These are phyloP conservation scores for Monarcha castaneiventris DNA, from an alignment of 2,113 vertebrate genomes.

Conservation along the genomic window DNA sequence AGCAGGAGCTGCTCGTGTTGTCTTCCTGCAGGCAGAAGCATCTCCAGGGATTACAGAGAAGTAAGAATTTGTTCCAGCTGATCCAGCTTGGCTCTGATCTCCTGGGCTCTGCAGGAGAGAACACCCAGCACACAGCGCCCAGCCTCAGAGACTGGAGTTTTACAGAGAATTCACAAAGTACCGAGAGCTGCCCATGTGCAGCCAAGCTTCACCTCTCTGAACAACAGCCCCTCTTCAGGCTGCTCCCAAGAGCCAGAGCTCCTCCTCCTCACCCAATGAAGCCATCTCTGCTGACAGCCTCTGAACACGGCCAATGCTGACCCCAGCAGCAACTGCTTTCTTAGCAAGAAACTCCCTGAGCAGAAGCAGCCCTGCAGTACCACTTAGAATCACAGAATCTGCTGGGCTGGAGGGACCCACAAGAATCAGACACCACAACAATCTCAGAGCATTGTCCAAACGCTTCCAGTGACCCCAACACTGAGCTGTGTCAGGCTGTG, in stretches of 20 bases:
- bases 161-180: background rate
- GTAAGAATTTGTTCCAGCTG: background rate
- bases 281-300: background rate
- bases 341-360: background rate
- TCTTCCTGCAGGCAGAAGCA: background rate
- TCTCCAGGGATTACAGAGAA: background rate
- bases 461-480: no score
- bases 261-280: background rate
- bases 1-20: background rate
- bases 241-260: background rate
- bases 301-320: accelerated
- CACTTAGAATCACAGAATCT: background rate
- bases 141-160: background rate
- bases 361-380: background rate
- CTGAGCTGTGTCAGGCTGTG: background rate
- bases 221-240: background rate
- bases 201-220: background rate
- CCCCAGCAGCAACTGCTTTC: background rate
- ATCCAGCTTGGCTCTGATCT: background rate
- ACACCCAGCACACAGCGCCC: background rate
- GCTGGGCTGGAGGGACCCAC: background rate
- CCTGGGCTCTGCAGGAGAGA: background rate
- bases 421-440: background rate
- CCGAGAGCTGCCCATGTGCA: background rate
- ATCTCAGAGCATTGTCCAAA: background rate